phyloP scores from a whole-genome alignment of 2,888 invertebrate genomes.

The Vanessa cardui region DNA sequence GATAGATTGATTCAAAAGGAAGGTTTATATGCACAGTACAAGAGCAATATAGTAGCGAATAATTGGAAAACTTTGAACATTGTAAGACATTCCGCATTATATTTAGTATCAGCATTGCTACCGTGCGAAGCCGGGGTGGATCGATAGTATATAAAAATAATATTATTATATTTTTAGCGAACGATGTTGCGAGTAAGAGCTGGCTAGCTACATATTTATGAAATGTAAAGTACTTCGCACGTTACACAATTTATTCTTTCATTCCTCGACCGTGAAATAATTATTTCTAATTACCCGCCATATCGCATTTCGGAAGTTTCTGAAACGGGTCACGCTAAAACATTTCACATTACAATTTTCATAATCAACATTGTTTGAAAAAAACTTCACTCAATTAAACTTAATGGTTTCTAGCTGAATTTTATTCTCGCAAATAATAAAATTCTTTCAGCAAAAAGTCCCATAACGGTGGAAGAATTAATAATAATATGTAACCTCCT shows the following conservation, averaged over 20 bases:
- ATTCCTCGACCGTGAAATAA: slow-evolving; percentile 18
- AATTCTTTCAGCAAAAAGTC: background rate
- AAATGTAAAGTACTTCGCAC: background rate
- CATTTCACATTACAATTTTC: slow-evolving; percentile 12
- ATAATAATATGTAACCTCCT: background rate
- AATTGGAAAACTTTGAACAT: no score
- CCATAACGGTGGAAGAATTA: background rate
- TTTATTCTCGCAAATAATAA: background rate
- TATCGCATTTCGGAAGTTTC: slow-evolving; percentile 20
- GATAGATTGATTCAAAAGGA: no score
- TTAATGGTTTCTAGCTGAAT: slow-evolving; percentile 2
- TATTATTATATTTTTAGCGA: no score
- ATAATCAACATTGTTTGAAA: slow-evolving; percentile 14
- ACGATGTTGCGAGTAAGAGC: background rate
- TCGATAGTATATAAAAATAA: no score
- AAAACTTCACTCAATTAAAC: background rate
- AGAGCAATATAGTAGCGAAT: no score
- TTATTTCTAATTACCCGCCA: slow-evolving; percentile 10
- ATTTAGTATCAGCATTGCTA: no score
- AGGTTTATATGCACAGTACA: no score
- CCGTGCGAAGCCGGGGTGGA: no score
- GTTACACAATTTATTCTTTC: slow-evolving; percentile 4
- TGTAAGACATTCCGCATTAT: no score
- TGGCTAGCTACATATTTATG: background rate
- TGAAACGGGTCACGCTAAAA: slow-evolving; percentile 26